Percentiles rank a stretch among this genome's conserved stretches.
Conservation (phyloP, 2,797 vertebrate genomes). For the Eremophila alpestris region DNA sequence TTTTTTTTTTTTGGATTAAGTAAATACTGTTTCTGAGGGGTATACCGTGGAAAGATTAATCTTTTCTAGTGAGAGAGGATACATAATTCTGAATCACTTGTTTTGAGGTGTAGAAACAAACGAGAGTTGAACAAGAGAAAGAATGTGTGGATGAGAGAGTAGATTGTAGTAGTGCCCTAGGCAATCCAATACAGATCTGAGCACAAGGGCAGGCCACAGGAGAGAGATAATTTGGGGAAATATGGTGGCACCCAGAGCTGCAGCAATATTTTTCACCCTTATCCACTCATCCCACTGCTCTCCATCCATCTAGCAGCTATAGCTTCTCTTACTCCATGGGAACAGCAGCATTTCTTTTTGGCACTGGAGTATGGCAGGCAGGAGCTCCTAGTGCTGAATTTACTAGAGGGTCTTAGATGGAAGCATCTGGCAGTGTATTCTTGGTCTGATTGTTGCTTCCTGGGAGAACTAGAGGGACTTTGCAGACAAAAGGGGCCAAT, state of each 20-base stretch:
- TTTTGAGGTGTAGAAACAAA: not conserved
- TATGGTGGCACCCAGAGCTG: not conserved
- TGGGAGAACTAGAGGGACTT: not conserved
- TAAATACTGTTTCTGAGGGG: not conserved
- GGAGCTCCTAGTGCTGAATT: not conserved
- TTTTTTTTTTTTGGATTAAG: not conserved
- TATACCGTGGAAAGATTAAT: not conserved
- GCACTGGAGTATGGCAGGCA: not conserved
- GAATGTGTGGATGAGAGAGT: not conserved
- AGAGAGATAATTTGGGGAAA: not conserved
- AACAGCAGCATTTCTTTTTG: not conserved
- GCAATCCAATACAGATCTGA: not conserved
- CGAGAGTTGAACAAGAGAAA: not conserved
- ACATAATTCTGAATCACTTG: not conserved
- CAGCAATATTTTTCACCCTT: not conserved
- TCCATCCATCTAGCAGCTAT: not conserved
- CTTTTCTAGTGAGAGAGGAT: not conserved
- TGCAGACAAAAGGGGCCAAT: not conserved
- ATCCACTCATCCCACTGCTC: not conserved
- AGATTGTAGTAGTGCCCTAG: not conserved
- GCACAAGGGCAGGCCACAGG: fast-evolving
- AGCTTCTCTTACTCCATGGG: not conserved
- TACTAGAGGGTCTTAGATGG: not conserved
- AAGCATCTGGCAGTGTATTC: not conserved
- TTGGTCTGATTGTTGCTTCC: not conserved